These are phyloP conservation scores for Laticauda laticaudata DNA, from an alignment of 2,113 vertebrate genomes.

Conservation along the genomic window DNA sequence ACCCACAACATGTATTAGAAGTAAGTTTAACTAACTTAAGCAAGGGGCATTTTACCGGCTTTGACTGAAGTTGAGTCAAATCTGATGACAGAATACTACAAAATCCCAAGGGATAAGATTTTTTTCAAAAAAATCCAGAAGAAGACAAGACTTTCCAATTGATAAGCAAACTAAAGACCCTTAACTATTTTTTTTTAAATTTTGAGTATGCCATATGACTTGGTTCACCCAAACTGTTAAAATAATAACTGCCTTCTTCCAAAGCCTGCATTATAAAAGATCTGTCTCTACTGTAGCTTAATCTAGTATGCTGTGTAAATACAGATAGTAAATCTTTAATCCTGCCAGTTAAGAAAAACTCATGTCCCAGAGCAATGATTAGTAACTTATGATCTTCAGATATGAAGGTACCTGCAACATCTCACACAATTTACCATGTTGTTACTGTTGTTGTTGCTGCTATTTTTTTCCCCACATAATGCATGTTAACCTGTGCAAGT, in stretches of 20 bases:
- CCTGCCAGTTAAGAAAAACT: background rate
- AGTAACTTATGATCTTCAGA: background rate
- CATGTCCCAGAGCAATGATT: background rate
- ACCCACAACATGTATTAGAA: background rate
- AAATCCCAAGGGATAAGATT: background rate
- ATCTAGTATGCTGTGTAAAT: background rate
- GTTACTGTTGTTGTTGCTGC: background rate
- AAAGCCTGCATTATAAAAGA: background rate
- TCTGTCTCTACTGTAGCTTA: background rate
- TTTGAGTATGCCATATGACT: background rate
- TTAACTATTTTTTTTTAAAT: background rate
- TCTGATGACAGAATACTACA: background rate
- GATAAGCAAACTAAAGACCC: background rate
- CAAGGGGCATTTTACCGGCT: background rate
- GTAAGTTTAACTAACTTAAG: background rate
- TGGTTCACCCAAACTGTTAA: background rate
- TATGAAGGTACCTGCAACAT: background rate
- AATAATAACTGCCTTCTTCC: background rate
- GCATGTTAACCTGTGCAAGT: background rate
- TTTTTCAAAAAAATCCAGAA: background rate
- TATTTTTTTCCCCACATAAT: background rate
- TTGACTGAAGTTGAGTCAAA: background rate
- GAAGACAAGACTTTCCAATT: background rate
- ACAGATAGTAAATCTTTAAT: background rate
- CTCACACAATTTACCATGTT: background rate